These are phyloP conservation scores for Salvator merianae DNA, from an alignment of 2,113 vertebrate genomes.

Conservation along the genomic window DNA sequence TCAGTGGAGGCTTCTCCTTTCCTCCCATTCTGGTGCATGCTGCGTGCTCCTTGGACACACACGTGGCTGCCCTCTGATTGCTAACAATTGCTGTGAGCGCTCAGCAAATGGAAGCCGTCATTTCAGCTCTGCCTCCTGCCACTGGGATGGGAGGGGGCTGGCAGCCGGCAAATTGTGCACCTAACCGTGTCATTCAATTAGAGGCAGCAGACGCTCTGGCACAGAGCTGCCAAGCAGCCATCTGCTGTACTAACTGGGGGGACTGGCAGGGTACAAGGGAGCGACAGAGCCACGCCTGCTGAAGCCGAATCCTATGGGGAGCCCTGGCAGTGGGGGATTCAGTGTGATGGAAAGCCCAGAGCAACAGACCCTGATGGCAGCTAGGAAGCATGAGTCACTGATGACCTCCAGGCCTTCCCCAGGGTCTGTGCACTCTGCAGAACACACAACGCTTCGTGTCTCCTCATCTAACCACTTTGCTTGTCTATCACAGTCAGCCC, in stretches of 20 bases:
- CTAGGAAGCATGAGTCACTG: neutral
- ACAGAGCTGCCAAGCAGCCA: conserved; percentile 65
- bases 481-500: neutral
- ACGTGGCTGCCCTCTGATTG: neutral
- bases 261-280: neutral
- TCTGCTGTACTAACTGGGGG: conserved; percentile 57
- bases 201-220: conserved; percentile 53
- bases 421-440: neutral
- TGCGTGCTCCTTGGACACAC: neutral
- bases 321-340: neutral
- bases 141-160: conserved; percentile 32
- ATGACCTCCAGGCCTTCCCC: neutral
- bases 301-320: neutral
- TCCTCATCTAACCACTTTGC: neutral
- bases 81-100: neutral
- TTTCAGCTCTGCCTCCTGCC: conserved; percentile 52
- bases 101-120: conserved; percentile 60
- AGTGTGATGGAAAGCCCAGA: too few relatives aligned
- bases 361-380: neutral
- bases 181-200: conserved; percentile 75
- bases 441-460: neutral
- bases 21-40: neutral
- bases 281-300: neutral
- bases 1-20: neutral
- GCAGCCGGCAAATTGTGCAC: conserved; percentile 68